A percentile compares a stretch with the other conserved stretches of the same genome.
Conservation (phyloP, 2,888 invertebrate species). For the Mechanitis mazaeus region DNA sequence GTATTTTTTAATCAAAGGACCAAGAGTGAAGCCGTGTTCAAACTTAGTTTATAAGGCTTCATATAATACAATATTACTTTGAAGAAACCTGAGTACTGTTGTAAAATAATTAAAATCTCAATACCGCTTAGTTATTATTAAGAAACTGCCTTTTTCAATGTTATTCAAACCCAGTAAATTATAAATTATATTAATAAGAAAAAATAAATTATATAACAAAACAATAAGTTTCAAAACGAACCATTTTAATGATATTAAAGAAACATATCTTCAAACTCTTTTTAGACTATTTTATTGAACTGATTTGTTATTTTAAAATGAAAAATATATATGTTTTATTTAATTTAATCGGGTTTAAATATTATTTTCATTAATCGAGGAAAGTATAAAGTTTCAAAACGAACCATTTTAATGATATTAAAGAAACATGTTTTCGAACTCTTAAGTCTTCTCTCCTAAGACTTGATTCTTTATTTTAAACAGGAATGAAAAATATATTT, state of each 20-base stretch:
- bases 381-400: not conserved
- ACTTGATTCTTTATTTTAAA: no score
- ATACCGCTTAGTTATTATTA: slow-evolving; percentile 3
- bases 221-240: not conserved
- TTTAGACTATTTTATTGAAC: no score
- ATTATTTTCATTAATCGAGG: no score
- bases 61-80: slow-evolving; percentile 21
- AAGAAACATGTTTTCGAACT: no score
- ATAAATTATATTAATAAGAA: slow-evolving; percentile 2
- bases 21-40: slow-evolving; percentile 10
- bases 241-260: not conserved
- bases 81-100: slow-evolving; percentile 13
- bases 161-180: not conserved
- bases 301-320: no score
- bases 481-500: no score
- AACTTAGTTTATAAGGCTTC: slow-evolving; percentile 21
- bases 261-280: no score
- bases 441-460: no score
- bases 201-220: not conserved
- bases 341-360: no score
- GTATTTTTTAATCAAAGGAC: not conserved
- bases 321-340: no score
- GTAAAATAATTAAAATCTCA: slow-evolving; percentile 4
- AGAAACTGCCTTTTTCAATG: not conserved
- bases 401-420: not conserved